Percentiles rank a stretch among this genome's conserved stretches.
Evolutionary conservation across 2,113 vertebrate genomes (phyloP).

Genomic region (Lamprotornis superbus): DNA sequence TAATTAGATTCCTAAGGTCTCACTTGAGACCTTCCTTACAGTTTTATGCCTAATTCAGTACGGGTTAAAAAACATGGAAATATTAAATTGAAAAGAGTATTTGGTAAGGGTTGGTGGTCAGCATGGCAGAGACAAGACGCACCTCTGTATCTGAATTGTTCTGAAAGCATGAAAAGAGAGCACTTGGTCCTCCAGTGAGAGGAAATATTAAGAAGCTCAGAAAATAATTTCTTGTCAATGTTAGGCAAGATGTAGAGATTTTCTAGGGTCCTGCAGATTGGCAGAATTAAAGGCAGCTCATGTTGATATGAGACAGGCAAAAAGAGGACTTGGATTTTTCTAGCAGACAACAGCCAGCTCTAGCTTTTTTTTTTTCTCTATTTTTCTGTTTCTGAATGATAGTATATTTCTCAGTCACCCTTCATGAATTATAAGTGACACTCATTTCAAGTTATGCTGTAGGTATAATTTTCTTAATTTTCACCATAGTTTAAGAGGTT

Average conservation of each 20-base stretch:
- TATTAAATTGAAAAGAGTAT: background rate
- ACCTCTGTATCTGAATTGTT: background rate
- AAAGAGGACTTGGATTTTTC: background rate
- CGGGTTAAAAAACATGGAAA: background rate
- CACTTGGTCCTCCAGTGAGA: background rate
- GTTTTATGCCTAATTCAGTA: background rate
- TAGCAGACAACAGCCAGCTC: background rate
- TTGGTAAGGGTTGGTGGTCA: background rate
- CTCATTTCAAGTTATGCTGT: background rate
- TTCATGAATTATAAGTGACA: background rate
- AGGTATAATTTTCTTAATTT: background rate
- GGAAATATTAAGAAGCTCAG: background rate
- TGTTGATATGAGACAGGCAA: background rate
- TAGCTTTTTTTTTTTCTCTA: background rate
- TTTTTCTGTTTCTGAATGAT: background rate
- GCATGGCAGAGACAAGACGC: background rate
- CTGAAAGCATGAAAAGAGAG: background rate
- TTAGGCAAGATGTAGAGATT: background rate
- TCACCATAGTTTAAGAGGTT: background rate
- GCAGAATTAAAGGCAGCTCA: background rate
- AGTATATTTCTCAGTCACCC: background rate
- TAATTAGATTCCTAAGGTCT: background rate
- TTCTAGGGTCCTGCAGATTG: background rate
- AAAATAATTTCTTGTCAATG: background rate
- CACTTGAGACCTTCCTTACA: background rate